phyloP scores from a whole-genome alignment of 2,797 vertebrate genomes.

The Champsocephalus gunnari region DNA sequence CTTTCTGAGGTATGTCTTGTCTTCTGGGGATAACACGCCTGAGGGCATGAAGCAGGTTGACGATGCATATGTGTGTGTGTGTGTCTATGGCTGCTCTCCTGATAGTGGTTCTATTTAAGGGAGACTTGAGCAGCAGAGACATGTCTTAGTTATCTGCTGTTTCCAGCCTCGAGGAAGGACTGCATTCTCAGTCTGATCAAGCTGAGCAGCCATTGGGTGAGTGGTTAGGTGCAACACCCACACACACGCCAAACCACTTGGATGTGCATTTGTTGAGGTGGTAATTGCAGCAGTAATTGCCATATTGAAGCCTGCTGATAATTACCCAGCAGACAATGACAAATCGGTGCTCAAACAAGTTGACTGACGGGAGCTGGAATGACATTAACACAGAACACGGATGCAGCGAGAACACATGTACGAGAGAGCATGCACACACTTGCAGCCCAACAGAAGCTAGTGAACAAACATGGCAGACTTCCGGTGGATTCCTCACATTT shows the following conservation, averaged over 20 bases:
- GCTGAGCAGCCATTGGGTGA: conserved; percentile 53
- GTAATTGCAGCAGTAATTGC: conserved; percentile 64
- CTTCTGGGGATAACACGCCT: conserved; percentile 60
- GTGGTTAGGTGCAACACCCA: conserved; percentile 50
- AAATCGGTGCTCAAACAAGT: conserved; percentile 42
- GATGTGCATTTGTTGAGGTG: conserved; percentile 56
- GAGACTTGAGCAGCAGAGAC: conserved; percentile 64
- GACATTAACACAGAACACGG: not conserved
- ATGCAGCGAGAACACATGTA: not conserved
- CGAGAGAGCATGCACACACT: conserved; percentile 20
- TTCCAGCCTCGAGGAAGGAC: conserved; percentile 68
- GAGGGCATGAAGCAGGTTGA: conserved; percentile 63
- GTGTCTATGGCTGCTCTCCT: conserved; percentile 47
- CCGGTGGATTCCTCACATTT: conserved; percentile 80
- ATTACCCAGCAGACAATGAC: conserved; percentile 50
- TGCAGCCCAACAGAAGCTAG: conserved; percentile 40
- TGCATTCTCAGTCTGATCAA: conserved; percentile 63
- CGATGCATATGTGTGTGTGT: conserved; percentile 35
- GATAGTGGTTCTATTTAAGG: conserved; percentile 80
- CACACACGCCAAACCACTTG: conserved; percentile 25
- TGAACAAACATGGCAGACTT: conserved; percentile 54
- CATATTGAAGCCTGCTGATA: conserved; percentile 52
- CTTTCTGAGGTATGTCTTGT: conserved; percentile 53
- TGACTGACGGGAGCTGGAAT: conserved; percentile 39
- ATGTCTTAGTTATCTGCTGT: conserved; percentile 75